A percentile compares a stretch with the other conserved stretches of the same genome.
Evolutionary conservation across 1,140 invertebrate species (phyloP).

Genomic region (Philotrypesis tridentata): DNA sequence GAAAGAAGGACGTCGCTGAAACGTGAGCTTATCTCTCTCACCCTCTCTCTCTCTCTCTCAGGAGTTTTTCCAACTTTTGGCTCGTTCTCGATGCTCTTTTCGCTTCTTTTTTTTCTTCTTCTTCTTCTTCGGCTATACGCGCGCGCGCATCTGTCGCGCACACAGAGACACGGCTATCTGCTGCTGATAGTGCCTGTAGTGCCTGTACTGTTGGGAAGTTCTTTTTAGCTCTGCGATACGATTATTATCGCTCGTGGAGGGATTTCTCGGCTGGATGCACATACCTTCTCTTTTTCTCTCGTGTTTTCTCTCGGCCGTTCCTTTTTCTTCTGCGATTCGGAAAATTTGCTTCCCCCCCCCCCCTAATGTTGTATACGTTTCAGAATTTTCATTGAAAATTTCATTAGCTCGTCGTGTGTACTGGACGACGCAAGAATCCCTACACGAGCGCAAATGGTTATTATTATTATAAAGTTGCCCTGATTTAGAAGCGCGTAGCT

Average conservation of each 20-base stretch:
- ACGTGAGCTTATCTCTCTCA: not conserved
- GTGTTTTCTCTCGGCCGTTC: no score
- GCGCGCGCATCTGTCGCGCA: not conserved
- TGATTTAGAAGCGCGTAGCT: no score
- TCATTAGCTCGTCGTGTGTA: no score
- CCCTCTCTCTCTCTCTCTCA: not conserved
- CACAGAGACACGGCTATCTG: not conserved
- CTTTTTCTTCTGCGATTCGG: no score
- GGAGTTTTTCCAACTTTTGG: slow-evolving; percentile 32
- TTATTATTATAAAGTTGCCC: no score
- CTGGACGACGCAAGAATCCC: no score
- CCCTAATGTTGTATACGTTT: no score
- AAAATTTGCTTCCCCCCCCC: no score
- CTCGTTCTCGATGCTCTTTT: slow-evolving; percentile 17
- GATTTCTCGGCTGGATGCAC: not conserved
- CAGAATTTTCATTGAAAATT: no score
- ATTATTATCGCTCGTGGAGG: not conserved
- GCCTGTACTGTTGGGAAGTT: not conserved
- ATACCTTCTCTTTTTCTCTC: no score
- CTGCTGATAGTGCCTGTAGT: not conserved
- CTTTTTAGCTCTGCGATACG: not conserved
- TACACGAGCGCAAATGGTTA: no score
- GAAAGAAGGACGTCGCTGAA: not conserved
- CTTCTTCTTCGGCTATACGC: not conserved
- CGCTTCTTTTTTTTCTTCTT: not conserved